Evolutionary conservation across 2,797 vertebrate genomes (phyloP).

Genomic region (Lithobates sylvaticus): DNA sequence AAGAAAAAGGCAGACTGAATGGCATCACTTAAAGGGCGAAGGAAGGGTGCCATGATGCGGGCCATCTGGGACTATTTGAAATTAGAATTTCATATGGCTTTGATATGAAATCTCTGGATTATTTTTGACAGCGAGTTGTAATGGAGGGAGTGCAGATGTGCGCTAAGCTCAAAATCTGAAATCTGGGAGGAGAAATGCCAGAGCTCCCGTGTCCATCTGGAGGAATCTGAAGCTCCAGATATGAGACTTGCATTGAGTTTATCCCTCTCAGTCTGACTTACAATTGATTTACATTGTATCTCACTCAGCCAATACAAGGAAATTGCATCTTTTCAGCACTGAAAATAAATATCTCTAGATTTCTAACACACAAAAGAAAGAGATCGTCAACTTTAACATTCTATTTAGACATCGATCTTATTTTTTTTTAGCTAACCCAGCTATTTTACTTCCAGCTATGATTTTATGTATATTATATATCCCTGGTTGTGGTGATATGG

Average conservation of each 20-base stretch:
- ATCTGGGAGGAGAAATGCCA: not conserved
- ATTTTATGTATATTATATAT: no score
- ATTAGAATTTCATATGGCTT: constrained; percentile 40
- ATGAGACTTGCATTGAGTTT: not conserved
- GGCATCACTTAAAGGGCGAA: constrained; percentile 36
- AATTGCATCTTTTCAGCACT: no score
- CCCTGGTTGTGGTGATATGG: no score
- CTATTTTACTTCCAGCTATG: no score
- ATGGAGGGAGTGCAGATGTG: not conserved
- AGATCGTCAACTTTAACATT: no score
- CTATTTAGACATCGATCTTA: no score
- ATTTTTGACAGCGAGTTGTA: constrained; percentile 17
- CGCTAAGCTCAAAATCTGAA: not conserved
- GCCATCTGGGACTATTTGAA: constrained; percentile 18
- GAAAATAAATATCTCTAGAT: no score
- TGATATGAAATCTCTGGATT: constrained; percentile 16
- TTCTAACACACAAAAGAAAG: no score
- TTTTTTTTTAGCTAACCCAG: no score
- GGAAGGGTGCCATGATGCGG: not conserved
- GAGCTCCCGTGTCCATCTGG: not conserved
- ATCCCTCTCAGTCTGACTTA: not conserved
- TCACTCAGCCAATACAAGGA: not conserved
- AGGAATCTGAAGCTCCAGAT: not conserved
- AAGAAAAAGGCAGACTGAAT: constrained; percentile 8
- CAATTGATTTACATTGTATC: not conserved